Percentiles rank a stretch among this genome's conserved stretches.
Evolutionary conservation across 1,140 invertebrate species (phyloP).

Genomic region (Temnothorax curvispinosus): DNA sequence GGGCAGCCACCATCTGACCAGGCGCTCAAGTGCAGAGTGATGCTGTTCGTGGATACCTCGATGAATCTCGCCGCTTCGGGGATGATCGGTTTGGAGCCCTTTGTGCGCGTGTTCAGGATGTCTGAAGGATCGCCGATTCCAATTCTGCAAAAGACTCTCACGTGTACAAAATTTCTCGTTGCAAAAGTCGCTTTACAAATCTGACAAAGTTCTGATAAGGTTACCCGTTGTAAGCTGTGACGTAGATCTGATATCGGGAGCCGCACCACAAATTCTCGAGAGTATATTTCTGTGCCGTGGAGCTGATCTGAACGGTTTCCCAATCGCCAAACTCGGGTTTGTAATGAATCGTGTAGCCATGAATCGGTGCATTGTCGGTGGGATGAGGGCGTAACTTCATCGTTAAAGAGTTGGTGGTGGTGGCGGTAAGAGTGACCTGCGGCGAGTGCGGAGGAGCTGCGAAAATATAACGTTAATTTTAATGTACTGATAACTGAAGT

Average conservation of each 20-base stretch:
- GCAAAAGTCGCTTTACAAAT: neutral
- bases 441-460: constrained; percentile 94
- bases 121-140: constrained; percentile 95
- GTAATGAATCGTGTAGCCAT: constrained; percentile 96
- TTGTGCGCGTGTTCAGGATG: constrained; percentile 94
- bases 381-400: constrained; percentile 92
- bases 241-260: constrained; percentile 96
- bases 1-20: constrained; percentile 98
- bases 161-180: neutral
- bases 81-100: constrained; percentile 95
- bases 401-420: constrained; percentile 93
- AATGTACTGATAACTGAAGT: neutral
- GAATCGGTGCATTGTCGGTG: constrained; percentile 90
- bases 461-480: constrained; percentile 47
- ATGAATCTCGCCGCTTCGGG: constrained; percentile 96
- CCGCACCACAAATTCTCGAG: constrained; percentile 95
- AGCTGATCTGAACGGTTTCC: constrained; percentile 93
- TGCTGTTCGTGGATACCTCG: constrained; percentile 95
- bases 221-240: constrained; percentile 95
- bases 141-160: constrained; percentile 87
- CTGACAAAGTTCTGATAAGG: neutral
- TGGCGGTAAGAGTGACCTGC: constrained; percentile 91
- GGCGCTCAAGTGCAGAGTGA: constrained; percentile 95
- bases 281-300: constrained; percentile 93
- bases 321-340: constrained; percentile 97